phyloP scores from a whole-genome alignment of 1,140 invertebrate genomes.

The Micrasema minimum region DNA sequence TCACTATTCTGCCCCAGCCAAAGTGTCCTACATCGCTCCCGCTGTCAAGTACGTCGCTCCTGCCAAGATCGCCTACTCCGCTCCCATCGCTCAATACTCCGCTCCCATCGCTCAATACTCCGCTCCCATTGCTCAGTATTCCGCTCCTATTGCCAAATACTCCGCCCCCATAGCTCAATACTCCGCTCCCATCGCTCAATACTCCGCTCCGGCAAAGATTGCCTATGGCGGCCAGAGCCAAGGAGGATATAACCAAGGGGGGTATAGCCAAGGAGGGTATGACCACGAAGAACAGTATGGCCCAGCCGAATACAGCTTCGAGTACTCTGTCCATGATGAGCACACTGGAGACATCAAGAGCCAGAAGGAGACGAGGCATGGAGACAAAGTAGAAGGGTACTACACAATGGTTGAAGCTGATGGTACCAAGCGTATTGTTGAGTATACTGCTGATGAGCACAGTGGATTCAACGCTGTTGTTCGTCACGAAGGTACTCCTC shows the following conservation, averaged over 20 bases:
- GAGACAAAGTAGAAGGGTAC: slow-evolving; percentile 65
- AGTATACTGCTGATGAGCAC: slow-evolving; percentile 78
- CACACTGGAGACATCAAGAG: slow-evolving; percentile 69
- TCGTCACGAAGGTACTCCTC: slow-evolving; percentile 64
- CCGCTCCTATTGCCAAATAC: slow-evolving; percentile 19
- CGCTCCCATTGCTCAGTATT: slow-evolving; percentile 22
- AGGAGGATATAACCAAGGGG: slow-evolving; percentile 55
- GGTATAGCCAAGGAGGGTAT: slow-evolving; percentile 54
- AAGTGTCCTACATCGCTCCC: neutral
- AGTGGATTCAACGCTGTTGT: slow-evolving; percentile 78
- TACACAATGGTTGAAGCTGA: slow-evolving; percentile 73
- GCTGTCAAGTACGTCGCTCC: slow-evolving; percentile 27
- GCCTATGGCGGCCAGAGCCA: slow-evolving; percentile 55
- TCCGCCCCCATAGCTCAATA: slow-evolving; percentile 19
- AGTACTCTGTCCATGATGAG: slow-evolving; percentile 67
- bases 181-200: slow-evolving; percentile 53
- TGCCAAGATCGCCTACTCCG: slow-evolving; percentile 52
- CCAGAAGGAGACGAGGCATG: slow-evolving; percentile 67
- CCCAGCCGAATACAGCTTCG: slow-evolving; percentile 65
- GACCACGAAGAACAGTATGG: slow-evolving; percentile 53
- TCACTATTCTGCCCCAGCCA: slow-evolving; percentile 9
- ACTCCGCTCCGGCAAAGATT: slow-evolving; percentile 41
- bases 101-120: slow-evolving; percentile 24
- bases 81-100: slow-evolving; percentile 51
- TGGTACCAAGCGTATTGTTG: slow-evolving; percentile 75